Conservation (phyloP, 2,797 vertebrate species). For the Anas capensis region DNA sequence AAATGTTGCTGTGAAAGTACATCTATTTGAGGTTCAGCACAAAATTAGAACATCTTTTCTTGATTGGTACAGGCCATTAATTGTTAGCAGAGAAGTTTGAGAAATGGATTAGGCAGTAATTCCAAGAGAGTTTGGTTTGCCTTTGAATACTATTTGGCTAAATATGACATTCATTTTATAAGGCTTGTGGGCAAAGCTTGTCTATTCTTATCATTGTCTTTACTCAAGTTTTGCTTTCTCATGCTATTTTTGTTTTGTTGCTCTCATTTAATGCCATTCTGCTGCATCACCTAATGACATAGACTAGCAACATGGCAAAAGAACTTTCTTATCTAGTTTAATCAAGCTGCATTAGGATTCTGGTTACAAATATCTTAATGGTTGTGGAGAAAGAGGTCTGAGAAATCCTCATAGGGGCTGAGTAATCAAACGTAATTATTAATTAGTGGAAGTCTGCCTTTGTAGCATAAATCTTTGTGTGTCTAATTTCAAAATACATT, state of each 20-base stretch:
- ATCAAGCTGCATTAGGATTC: neutral
- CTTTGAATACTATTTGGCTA: neutral
- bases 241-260: conserved; percentile 33
- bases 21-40: neutral
- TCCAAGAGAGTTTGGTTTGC: neutral
- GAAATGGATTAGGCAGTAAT: neutral
- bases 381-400: neutral
- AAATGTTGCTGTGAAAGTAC: neutral
- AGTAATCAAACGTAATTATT: conserved; percentile 11
- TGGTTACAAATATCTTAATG: neutral
- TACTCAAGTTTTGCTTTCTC: neutral
- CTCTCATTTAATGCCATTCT: neutral
- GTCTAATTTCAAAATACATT: neutral
- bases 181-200: neutral
- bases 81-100: neutral
- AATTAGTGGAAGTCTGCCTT: neutral
- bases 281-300: conserved; percentile 15
- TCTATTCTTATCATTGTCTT: neutral
- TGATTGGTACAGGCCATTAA: neutral
- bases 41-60: neutral
- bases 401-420: neutral
- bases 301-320: neutral
- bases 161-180: neutral
- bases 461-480: conserved; percentile 7
- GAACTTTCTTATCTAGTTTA: conserved; percentile 15